Base-by-base conservation (phyloP, 1,140 invertebrate species). In the Venustaconcha ellipsiformis region DNA sequence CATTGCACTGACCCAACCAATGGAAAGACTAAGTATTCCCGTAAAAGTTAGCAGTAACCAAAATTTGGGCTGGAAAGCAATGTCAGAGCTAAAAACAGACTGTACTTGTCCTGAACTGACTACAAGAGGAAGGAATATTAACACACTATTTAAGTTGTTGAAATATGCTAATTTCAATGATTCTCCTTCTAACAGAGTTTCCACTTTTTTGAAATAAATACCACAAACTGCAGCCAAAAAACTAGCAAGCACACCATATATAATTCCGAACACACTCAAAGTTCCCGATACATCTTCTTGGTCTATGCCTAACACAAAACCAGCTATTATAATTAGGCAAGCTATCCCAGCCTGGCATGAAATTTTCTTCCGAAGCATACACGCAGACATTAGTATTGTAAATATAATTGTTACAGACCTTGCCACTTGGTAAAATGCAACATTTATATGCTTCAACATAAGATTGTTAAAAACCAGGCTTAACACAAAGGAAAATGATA, bases 341-440 rank as follows among this genome's bases (percentile, higher is more conserved):
- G 89, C 86, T 12, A 83, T 55, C n/a, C 84, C 37, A 14, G 85
- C 80, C 55, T 76, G 67, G 2, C 56, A 56, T 2, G 87, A 84
- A 13, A 87, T 67, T 13, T 66, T 66, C 67, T 85, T 84, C 17
- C 82, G 67, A 15, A 90, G 81, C 15, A 90, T 77, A 11, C 80
- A 56, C 6, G 76, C 70, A 15, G 88, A 86, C 30, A 90, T 84
- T 11, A 87, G 70, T 2, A 90, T 86, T 0, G 87, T 86, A 72
- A 90, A 90, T 20, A 90, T 86, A 8, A 90, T 79, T 1, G 89
- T 90, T 14, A 86, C 82, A 5, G 89, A 90, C 18, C 89, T 74
- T 4, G 89, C 89, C 14, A 90, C 82, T 78, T 90, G 89, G 76
- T 89, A 90, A 78, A 90, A 90, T 26, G 88, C 84, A 0, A 90